Base-by-base conservation (phyloP, 2,797 vertebrate species). In the Bovichtus diacanthus region DNA sequence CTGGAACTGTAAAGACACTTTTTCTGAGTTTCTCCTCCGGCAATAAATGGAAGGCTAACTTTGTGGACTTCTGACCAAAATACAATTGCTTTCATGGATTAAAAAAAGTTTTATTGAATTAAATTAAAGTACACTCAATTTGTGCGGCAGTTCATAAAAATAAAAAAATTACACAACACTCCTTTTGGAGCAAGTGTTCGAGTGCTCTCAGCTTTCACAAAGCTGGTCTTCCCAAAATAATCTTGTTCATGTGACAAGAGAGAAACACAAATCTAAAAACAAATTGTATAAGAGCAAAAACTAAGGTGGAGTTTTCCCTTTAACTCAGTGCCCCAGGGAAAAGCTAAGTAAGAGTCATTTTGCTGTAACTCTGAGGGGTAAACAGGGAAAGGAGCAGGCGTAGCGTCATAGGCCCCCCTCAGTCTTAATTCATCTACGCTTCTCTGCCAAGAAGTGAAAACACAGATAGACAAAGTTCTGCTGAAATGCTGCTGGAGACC, bases 391-490 rank as follows among this genome's bases (percentile, higher is more conserved):
- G 7, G 58, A 74, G 65, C 54, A 47, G 31, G 41, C 23, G 67
- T 34, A 21, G 58, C 53, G 15, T 87, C 83, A 79, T 1, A 59
- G 59, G 3, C 66, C 71, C 70, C 63, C 47, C 78, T 41, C 54
- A 34, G 38, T 64, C 38, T 43, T 43, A 64, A 60, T 64, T 62
- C 44, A 71, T 41, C 59, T 0, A 23, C 49, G 50, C 75, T 70
- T 51, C 71, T 49, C 18, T 70, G 60, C 72, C 74, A 82, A 58
- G 51, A 78, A 63, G 59, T 67, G 25, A 54, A n/a, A 69, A 83
- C 68, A 93, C 77, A 87, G 70, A 76, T 3, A 71, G 53, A 67
- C 78, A 80, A 80, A 90, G 87, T 90, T 88, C 69, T 77, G 74
- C 67, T 64, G 46, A 77, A 85, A 74, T 19, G 19, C 72, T 29